These are phyloP conservation scores for Decapterus maruadsi DNA, from an alignment of 2,797 vertebrate species.

Conservation along the genomic window DNA sequence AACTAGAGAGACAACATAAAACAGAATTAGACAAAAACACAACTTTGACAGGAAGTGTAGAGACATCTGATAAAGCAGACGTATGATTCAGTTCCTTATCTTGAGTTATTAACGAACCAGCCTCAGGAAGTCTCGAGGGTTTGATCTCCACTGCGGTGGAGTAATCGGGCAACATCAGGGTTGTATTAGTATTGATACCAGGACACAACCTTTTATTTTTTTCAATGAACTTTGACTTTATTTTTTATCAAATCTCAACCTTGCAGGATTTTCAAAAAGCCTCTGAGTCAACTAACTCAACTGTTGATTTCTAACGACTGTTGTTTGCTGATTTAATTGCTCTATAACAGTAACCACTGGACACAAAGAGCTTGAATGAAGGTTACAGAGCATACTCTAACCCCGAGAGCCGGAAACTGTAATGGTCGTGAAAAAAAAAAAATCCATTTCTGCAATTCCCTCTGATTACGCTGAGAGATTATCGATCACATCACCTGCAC, in stretches of 20 bases:
- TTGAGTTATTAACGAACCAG: background rate
- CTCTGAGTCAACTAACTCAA: background rate
- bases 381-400: slow-evolving; percentile 26
- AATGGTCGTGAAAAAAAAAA: slow-evolving; percentile 28
- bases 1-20: slow-evolving; percentile 77
- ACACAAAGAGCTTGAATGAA: background rate
- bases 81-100: background rate
- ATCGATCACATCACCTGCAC: slow-evolving; percentile 64
- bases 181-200: background rate
- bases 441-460: slow-evolving; percentile 36
- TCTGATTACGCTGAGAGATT: slow-evolving; percentile 36
- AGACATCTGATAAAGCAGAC: background rate
- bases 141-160: background rate
- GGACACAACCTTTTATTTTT: background rate
- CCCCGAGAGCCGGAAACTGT: slow-evolving; percentile 5
- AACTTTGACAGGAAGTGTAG: background rate
- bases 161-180: background rate
- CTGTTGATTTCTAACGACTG: background rate
- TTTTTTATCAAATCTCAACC: background rate
- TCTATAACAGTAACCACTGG: background rate
- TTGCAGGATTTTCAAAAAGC: background rate
- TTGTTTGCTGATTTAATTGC: background rate
- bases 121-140: background rate
- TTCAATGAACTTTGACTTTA: background rate
- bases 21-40: background rate